Conservation (phyloP, 2,888 invertebrate genomes). For the Molorchus minor region DNA sequence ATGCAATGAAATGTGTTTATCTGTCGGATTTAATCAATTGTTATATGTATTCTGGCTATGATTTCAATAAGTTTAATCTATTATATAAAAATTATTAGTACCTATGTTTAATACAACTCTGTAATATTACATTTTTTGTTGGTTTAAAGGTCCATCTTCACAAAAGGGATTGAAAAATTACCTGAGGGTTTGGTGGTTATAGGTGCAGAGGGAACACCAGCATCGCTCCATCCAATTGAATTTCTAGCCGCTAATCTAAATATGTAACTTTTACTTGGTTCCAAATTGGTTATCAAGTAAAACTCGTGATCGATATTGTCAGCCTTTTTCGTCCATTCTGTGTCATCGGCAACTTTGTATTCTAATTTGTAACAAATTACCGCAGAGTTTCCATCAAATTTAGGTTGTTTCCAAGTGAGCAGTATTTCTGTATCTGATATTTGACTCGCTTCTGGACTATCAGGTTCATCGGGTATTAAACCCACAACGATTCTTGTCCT, state of each 20-base stretch:
- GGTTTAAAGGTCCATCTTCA: no score
- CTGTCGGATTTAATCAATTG: no score
- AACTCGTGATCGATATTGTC: slow-evolving; percentile 95
- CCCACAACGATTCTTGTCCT: slow-evolving; percentile 80
- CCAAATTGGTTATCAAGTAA: slow-evolving; percentile 81
- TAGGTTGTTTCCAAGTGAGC: slow-evolving; percentile 92
- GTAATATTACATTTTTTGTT: no score
- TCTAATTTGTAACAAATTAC: slow-evolving; percentile 92
- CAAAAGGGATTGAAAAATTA: no score
- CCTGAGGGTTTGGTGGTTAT: slow-evolving; percentile 77
- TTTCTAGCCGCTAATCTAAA: slow-evolving; percentile 91
- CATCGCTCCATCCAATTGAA: slow-evolving; percentile 92
- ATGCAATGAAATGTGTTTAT: no score
- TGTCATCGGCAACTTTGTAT: slow-evolving; percentile 76
- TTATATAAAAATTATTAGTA: no score
- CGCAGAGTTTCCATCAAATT: slow-evolving; percentile 88
- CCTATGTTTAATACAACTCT: no score
- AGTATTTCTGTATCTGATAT: slow-evolving; percentile 87
- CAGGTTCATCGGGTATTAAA: slow-evolving; percentile 85
- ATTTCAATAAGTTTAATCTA: no score
- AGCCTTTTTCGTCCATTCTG: slow-evolving; percentile 87
- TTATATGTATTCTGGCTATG: no score
- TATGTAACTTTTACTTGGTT: slow-evolving; percentile 83
- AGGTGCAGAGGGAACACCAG: slow-evolving; percentile 82
- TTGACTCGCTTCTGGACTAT: slow-evolving; percentile 86